Evolutionary conservation across 2,797 vertebrate species (phyloP).

Genomic region (Pagetopsis macropterus): DNA sequence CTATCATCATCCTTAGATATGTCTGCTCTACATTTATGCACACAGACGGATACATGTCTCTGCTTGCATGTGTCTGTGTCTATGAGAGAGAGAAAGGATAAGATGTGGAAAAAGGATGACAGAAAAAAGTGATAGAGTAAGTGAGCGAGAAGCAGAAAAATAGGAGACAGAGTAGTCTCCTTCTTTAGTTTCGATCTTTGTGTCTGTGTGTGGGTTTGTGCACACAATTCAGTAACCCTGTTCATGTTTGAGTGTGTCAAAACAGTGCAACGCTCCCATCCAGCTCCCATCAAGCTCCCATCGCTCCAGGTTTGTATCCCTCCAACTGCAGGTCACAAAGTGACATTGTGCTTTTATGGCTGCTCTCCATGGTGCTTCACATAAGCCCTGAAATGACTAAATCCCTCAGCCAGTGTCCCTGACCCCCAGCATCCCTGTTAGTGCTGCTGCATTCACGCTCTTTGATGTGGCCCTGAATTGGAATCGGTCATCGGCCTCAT

Average conservation of each 20-base stretch:
- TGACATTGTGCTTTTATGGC: conserved; percentile 84
- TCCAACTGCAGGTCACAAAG: conserved; percentile 77
- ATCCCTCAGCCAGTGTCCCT: conserved; percentile 82
- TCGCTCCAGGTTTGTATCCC: conserved; percentile 67
- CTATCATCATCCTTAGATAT: conserved; percentile 74
- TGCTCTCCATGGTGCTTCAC: conserved; percentile 81
- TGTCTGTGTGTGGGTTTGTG: conserved; percentile 30
- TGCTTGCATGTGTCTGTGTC: conserved; percentile 14
- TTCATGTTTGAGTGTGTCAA: conserved; percentile 67
- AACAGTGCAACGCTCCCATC: conserved; percentile 59
- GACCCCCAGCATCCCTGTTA: conserved; percentile 82
- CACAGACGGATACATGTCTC: conserved; percentile 43
- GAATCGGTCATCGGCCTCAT: conserved; percentile 79
- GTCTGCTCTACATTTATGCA: conserved; percentile 69
- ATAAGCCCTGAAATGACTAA: conserved; percentile 83
- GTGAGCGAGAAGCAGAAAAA: conserved; percentile 5
- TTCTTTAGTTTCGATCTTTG: conserved; percentile 39
- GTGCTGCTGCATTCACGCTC: conserved; percentile 81
- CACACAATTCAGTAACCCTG: conserved; percentile 31
- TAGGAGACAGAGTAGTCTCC: conserved; percentile 5
- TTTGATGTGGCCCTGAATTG: conserved; percentile 82
- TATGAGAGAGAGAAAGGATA: not conserved
- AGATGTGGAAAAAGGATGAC: conserved; percentile 6
- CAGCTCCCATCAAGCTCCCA: conserved; percentile 45
- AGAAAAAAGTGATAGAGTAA: conserved; percentile 9